phyloP scores from a whole-genome alignment of 1,140 invertebrate species.

The Oryctes rhinoceros region DNA sequence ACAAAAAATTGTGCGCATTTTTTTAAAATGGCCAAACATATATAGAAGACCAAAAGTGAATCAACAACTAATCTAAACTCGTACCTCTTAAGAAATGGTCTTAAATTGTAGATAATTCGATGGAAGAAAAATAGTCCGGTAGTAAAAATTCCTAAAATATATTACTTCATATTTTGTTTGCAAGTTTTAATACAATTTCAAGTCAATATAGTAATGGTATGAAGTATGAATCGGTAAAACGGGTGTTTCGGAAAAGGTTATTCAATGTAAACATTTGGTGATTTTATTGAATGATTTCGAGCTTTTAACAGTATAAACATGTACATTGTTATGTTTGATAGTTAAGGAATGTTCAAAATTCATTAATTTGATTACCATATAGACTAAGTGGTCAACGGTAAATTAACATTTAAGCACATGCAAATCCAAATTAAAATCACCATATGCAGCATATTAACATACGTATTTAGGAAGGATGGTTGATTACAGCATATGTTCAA shows the following conservation, averaged over 20 bases:
- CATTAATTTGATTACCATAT: too few species aligned
- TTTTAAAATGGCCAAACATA: background rate
- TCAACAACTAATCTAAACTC: too few species aligned
- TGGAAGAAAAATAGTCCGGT: background rate
- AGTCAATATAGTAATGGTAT: background rate
- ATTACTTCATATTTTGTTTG: background rate
- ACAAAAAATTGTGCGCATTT: constrained; percentile 14
- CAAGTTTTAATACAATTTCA: background rate
- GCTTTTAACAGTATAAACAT: background rate
- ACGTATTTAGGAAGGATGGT: background rate
- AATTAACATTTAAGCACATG: too few species aligned
- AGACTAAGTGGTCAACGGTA: too few species aligned
- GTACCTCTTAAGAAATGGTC: background rate
- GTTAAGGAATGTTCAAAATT: too few species aligned
- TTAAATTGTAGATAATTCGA: background rate
- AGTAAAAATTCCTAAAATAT: constrained; percentile 11
- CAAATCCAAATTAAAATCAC: background rate
- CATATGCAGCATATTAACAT: background rate
- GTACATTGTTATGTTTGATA: too few species aligned
- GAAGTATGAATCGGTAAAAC: background rate
- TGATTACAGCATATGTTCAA: background rate
- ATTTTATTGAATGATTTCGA: background rate
- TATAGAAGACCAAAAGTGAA: background rate
- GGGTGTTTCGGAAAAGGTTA: background rate
- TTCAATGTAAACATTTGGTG: background rate